A percentile compares a stretch with the other conserved stretches of the same genome.
Conservation (phyloP, 2,113 vertebrate species). For the Natator depressus region DNA sequence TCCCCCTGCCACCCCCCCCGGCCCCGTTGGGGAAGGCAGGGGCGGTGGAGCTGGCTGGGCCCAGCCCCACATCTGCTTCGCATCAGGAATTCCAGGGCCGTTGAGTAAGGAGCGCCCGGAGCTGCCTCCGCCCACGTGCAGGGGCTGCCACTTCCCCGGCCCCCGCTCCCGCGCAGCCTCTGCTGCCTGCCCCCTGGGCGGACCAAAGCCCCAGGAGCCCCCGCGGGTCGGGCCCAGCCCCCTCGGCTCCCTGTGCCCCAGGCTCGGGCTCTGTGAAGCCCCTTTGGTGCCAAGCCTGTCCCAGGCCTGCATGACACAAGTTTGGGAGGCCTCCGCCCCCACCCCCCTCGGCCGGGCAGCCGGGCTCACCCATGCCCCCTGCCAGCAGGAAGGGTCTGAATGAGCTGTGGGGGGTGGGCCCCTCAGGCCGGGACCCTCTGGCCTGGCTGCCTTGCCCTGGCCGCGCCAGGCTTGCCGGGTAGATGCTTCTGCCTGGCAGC, state of each 20-base stretch:
- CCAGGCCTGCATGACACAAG: background rate
- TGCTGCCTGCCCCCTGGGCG: background rate
- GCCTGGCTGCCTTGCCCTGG: background rate
- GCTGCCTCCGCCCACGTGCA: background rate
- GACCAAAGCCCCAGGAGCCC: background rate
- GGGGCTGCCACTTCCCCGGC: background rate
- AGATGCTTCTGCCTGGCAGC: too few species aligned
- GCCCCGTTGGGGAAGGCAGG: background rate
- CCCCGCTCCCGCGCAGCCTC: background rate
- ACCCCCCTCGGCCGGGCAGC: background rate
- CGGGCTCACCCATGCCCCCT: accelerated
- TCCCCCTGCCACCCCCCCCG: accelerated
- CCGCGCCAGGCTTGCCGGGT: too few species aligned
- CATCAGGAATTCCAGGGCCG: conserved; percentile 32
- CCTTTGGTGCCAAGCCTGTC: accelerated
- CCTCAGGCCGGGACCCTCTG: background rate
- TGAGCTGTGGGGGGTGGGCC: background rate
- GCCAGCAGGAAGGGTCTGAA: background rate
- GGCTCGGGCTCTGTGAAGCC: too few species aligned
- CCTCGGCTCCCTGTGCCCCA: accelerated
- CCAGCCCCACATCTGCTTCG: conserved; percentile 31
- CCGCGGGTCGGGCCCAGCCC: background rate
- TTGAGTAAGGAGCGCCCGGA: background rate
- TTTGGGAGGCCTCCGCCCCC: background rate
- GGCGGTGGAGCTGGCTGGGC: background rate